phyloP scores from a whole-genome alignment of 2,113 vertebrate genomes.

The Ctenomys sociabilis region DNA sequence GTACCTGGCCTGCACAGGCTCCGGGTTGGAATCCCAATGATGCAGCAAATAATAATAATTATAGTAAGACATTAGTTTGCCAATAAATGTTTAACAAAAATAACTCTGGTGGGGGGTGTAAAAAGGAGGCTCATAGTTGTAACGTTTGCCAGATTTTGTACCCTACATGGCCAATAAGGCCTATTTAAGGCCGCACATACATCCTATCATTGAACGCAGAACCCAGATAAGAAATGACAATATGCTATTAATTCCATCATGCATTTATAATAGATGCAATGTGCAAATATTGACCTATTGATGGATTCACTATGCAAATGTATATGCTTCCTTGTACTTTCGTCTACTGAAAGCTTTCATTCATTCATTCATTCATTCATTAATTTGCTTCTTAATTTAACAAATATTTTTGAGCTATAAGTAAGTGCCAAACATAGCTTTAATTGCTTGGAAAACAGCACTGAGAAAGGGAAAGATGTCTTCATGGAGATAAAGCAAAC shows the following conservation, averaged over 20 bases:
- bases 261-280: background rate
- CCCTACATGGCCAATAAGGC: background rate
- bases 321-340: background rate
- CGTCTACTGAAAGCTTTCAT: background rate
- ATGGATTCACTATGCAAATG: background rate
- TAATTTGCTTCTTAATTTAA: background rate
- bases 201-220: background rate
- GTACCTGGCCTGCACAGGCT: background rate
- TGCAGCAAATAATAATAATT: background rate
- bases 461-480: background rate
- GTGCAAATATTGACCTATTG: background rate
- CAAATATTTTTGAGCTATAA: background rate
- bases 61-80: background rate
- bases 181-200: background rate
- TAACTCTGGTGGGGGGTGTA: background rate
- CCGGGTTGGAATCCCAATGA: background rate
- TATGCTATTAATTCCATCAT: slow-evolving; percentile 7
- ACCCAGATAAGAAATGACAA: background rate
- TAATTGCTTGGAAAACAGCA: background rate
- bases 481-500: background rate
- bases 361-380: background rate
- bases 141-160: background rate
- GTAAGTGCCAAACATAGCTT: background rate
- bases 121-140: background rate
- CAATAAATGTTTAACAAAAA: background rate